Base-by-base conservation (phyloP, 1,140 invertebrate species). In the Drosophila eugracilis region DNA sequence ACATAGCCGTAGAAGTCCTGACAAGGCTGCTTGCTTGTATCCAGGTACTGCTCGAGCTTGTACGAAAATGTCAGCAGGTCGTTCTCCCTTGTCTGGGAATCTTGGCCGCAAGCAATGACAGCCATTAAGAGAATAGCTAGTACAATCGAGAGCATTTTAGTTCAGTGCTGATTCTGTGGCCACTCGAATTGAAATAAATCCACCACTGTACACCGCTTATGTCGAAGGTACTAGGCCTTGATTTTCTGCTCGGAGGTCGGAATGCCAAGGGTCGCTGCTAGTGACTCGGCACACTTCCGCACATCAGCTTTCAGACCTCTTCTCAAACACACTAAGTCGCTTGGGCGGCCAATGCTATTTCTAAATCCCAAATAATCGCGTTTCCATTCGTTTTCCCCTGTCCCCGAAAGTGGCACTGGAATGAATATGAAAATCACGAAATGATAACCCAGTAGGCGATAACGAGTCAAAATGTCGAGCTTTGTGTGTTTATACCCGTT, bases 1-100 rank as follows among this genome's bases (percentile, higher is more conserved):
- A 91, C 89, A 48, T 85, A 91, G 15, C 77, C 76, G 45, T 85
- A 91, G 12, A 91, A 91, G 30, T 91, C 83, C 14, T 85, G 44
- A 36, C 90, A 91, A 2, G 90, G 90, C 19, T 69, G 26, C 28
- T 42, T 52, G 5, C 41, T 73, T 4, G 45, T 30, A 36, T 91
- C 86, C 28, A 91, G 34, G 22, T 77, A 69, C 37, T 75, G 79
- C 9, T 89, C 76, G 17, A 91, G 26, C 34, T 90, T 83, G 39
- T 84, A 81, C 5, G 75, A 67, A n/a, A 88, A 88, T 17, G 67
- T 71, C 52, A 90, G 19, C 26, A 90, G 44, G 30, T 89, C 85
- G 32, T 89, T 78, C 12, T 54, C 30, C 50, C 44, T 66, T 37
- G 55, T 50, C 17, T 34, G 17, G 7, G 30, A 42, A 4, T 52